Conservation (phyloP, 2,113 vertebrate species). For the Limanda limanda region DNA sequence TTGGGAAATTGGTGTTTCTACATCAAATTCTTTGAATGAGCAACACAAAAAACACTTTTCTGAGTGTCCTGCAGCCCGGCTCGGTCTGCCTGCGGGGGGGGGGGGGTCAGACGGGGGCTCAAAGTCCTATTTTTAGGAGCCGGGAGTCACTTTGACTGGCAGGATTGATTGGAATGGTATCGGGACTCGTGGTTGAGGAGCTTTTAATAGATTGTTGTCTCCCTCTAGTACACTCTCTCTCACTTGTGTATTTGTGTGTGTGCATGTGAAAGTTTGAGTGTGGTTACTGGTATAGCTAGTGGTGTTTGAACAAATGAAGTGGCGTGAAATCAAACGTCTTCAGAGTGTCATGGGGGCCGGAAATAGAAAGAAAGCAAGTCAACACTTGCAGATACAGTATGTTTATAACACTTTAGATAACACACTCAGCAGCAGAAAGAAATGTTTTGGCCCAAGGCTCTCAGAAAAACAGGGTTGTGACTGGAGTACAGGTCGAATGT, state of each 20-base stretch:
- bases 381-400: too few species aligned
- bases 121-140: constrained; percentile 64
- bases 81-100: constrained; percentile 13
- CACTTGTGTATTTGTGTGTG: constrained; percentile 24
- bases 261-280: constrained; percentile 3
- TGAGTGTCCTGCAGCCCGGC: background rate
- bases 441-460: background rate
- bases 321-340: too few species aligned
- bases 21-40: background rate
- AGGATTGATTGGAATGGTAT: constrained; percentile 71
- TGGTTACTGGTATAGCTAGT: background rate
- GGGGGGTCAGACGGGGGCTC: background rate
- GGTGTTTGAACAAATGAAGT: background rate
- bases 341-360: too few species aligned
- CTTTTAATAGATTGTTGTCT: constrained; percentile 68
- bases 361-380: too few species aligned
- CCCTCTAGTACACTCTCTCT: constrained; percentile 11
- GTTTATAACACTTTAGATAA: background rate
- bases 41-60: background rate
- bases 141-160: constrained; percentile 54
- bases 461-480: background rate
- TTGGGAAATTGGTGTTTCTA: background rate
- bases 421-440: background rate
- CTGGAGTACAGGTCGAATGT: background rate
- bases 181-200: constrained; percentile 39